Evolutionary conservation across 2,797 vertebrate species (phyloP).

Genomic region (Rhinophrynus dorsalis): DNA sequence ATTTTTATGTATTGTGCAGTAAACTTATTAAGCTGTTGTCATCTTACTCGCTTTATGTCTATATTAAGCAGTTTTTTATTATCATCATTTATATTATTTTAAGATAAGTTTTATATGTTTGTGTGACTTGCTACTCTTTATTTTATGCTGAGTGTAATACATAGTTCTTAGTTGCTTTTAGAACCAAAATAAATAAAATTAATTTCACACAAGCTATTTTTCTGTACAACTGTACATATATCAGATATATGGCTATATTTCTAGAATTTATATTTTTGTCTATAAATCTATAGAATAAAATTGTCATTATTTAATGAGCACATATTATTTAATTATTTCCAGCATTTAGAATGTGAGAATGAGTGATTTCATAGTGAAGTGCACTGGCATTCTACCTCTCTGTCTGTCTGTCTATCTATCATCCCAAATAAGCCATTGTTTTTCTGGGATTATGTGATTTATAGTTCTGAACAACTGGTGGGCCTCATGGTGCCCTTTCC

Average conservation of each 20-base stretch:
- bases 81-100: not conserved
- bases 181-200: slow-evolving; percentile 20
- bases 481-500: too few relatives aligned
- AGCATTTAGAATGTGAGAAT: too few relatives aligned
- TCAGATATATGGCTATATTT: slow-evolving; percentile 1
- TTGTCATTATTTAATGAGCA: slow-evolving; percentile 16
- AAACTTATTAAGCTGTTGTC: slow-evolving; percentile 9
- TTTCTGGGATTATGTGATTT: too few relatives aligned
- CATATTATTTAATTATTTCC: too few relatives aligned
- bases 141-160: not conserved
- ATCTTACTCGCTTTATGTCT: not conserved
- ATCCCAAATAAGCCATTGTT: too few relatives aligned
- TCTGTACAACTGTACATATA: too few relatives aligned
- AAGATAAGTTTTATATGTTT: slow-evolving; percentile 11
- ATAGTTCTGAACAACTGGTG: too few relatives aligned
- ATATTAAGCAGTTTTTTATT: not conserved
- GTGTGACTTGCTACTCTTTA: slow-evolving; percentile 13
- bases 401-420: too few relatives aligned
- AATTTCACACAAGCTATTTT: not conserved
- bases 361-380: too few relatives aligned
- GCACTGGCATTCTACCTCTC: too few relatives aligned
- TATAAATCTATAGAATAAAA: not conserved
- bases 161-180: not conserved
- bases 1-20: slow-evolving; percentile 3
- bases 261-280: slow-evolving; percentile 14